Base-by-base conservation (phyloP, 2,113 vertebrate genomes). In the Myotis yumanensis region DNA sequence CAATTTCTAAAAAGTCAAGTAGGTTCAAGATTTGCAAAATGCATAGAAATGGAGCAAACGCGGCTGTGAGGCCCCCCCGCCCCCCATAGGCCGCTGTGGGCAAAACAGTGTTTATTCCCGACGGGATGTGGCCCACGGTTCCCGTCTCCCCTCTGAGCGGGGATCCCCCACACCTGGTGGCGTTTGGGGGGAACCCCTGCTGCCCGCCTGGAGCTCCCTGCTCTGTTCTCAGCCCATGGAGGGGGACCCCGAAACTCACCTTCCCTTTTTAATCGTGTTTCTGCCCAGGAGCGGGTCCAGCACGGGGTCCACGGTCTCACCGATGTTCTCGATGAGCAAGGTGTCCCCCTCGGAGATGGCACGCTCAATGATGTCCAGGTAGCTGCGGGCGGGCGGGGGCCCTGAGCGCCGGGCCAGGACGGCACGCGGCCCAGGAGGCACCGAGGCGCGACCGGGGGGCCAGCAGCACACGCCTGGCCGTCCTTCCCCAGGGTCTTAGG, bases 181-280 rank as follows among this genome's bases (percentile, higher is more conserved):
- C 0, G 0, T 30, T 64, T 25, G 12, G 20, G 11, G 2, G 7
- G 25, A n/a, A 12, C 15, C 51, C 54, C 73, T 46, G 57, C 16
- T 10, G 40, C 62, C 25, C 10, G 23, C 59, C 59, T 62, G 10
- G 57, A 11, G 20, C 12, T 32, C 62, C 4, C 23, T 0, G 10
- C 7, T 0, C 75, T 23, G 3, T 11, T 32, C 40, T 5, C 7
- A 0, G 0, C 0, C 1, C 1, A 0, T 46, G 46, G 48, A 7
- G 28, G 25, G 0, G 17, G 43, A 8, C 2, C 7, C 9, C 1
- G 2, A 17, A 1, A 76, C 98, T 96, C 86, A 98, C 98, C 59
- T 98, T 76, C 98, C 98, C 96, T 98, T 98, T 87, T 97, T 98
- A 77, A 97, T 97, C 0, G 98, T 98, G 97, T 98, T 98, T 93